Evolutionary conservation across 2,113 vertebrate genomes (phyloP).

Genomic region (Eclectus roratus): DNA sequence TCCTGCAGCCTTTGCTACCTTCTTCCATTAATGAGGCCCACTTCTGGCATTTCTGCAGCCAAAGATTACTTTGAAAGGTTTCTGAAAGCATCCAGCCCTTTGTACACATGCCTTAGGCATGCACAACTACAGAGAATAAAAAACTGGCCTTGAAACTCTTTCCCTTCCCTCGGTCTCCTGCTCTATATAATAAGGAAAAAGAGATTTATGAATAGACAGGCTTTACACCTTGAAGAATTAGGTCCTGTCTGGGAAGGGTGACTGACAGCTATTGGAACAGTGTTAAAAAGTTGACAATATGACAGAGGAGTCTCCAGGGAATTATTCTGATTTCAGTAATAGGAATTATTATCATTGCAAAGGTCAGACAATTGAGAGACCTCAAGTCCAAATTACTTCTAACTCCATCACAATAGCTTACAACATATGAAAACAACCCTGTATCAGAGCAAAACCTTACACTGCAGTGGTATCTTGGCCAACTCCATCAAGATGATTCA

Average conservation of each 20-base stretch:
- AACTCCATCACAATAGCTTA: background rate
- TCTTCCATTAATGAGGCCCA: background rate
- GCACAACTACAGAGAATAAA: background rate
- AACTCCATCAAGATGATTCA: background rate
- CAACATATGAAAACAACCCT: background rate
- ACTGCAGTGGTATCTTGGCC: background rate
- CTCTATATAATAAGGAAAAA: background rate
- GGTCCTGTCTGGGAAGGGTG: background rate
- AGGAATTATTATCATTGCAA: background rate
- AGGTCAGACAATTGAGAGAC: accelerated
- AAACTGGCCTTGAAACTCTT: background rate
- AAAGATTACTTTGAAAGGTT: background rate
- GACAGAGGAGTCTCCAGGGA: background rate
- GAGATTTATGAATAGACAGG: background rate
- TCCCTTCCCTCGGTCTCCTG: background rate
- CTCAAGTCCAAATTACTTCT: background rate
- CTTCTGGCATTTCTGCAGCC: background rate
- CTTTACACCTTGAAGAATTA: background rate
- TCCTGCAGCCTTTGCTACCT: background rate
- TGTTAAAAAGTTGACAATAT: background rate
- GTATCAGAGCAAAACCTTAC: background rate
- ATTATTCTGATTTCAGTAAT: background rate
- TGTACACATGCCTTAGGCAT: background rate
- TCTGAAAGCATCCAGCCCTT: background rate
- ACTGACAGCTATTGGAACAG: background rate